Evolutionary conservation across 2,113 vertebrate species (phyloP), one percentile per base, ranked within the genome.

Genomic region (Naja naja): DNA sequence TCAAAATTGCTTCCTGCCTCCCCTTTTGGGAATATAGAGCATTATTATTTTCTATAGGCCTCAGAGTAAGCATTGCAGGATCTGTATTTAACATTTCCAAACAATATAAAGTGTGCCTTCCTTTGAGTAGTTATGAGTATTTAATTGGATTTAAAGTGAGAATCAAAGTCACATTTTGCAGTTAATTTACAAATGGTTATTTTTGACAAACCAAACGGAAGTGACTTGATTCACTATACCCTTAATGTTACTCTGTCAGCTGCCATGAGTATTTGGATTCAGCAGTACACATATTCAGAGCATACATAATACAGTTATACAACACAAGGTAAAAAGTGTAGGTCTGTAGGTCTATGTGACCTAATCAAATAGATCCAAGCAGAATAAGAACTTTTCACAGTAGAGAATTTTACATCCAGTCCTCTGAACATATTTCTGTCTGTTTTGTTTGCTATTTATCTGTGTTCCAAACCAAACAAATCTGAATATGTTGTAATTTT

Each of bases 401-500:
- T 27, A 39, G 25, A 58, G 60, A 91, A 16, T 11, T 45, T 91
- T 55, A 43, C 16, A 34, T 69, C 3, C 1, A 88, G 45, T 10
- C 12, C 56, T 64, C 22, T 25, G n/a, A n/a, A 87, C 14, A 30
- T 69, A 0, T 58, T 85, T 58, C 16, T 53, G 49, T 2, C 94
- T 95, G 52, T 93, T 89, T 47, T 64, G 14, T 58, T 85, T 54
- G 74, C 53, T 91, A 34, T 54, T 23, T 54, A 27, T 8, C n/a
- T 85, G 58, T 56, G 34, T 56, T 45, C 23, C 20, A n/a, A 91
- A 22, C 52, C 34, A 39, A 81, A 30, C 4, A 45, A 4, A 39
- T 47, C 14, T 58, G 53, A 10, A 30, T 96, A 0, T 85, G 85
- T 93, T 92, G 58, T 64, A 94, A 87, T 94, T 96, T 87, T 25